phyloP scores from a whole-genome alignment of 64 coral and sea anemone species.

The Cladopsammia gracilis region DNA sequence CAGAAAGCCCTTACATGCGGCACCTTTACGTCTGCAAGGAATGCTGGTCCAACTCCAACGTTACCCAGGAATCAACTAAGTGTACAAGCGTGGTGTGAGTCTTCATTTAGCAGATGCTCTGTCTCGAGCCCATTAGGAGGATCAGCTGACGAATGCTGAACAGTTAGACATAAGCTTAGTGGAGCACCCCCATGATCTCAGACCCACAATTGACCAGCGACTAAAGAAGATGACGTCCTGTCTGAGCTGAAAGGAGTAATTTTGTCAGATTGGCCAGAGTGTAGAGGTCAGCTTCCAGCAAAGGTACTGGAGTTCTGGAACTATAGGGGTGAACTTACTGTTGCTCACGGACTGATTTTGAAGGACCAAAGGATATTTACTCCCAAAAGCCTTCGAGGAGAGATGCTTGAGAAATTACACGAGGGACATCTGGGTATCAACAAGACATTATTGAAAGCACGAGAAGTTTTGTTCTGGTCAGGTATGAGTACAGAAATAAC shows the following conservation, averaged over 20 bases:
- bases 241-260: neutral
- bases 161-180: slow-evolving; percentile 28
- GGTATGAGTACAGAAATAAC: slow-evolving; percentile 20
- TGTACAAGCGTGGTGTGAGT: slow-evolving; percentile 24
- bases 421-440: slow-evolving; percentile 64
- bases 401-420: slow-evolving; percentile 69
- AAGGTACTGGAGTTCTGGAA: neutral
- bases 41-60: slow-evolving; percentile 39
- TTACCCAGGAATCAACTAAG: slow-evolving; percentile 10
- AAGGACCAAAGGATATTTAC: slow-evolving; percentile 51
- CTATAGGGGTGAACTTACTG: neutral
- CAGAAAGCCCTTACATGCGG: neutral
- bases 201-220: slow-evolving; percentile 15
- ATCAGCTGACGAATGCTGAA: slow-evolving; percentile 6
- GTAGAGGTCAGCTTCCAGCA: neutral
- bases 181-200: slow-evolving; percentile 22
- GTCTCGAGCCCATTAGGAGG: no score
- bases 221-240: slow-evolving; percentile 40
- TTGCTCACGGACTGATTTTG: neutral
- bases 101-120: neutral
- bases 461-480: slow-evolving; percentile 33
- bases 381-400: slow-evolving; percentile 24
- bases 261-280: slow-evolving; percentile 25
- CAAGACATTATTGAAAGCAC: slow-evolving; percentile 60
- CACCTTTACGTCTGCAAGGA: slow-evolving; percentile 39